Percentiles rank a stretch among this genome's conserved stretches.
Evolutionary conservation across 2,888 invertebrate genomes (phyloP).

Genomic region (Oithona nana): DNA sequence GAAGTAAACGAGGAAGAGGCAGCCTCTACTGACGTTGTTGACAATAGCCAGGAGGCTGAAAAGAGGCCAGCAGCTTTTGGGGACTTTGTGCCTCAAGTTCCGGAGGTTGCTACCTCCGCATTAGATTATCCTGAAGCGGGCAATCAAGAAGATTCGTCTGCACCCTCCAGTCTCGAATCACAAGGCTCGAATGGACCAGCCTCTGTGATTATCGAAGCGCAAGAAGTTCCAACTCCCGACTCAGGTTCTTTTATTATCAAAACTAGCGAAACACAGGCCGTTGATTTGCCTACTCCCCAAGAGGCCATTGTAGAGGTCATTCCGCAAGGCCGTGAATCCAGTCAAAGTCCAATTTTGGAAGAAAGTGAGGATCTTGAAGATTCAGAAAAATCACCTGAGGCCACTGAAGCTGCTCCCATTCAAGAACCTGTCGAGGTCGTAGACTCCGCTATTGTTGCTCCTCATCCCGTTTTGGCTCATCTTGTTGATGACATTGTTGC

Average conservation of each 20-base stretch:
- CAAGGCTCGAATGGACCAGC: slow-evolving; percentile 2
- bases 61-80: neutral
- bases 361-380: slow-evolving; percentile 2
- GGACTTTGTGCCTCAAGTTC: neutral
- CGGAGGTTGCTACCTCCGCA: neutral
- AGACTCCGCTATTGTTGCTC: no score
- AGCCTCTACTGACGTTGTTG: neutral
- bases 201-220: slow-evolving; percentile 12
- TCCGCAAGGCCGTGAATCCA: neutral
- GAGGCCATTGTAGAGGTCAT: slow-evolving; percentile 12
- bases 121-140: neutral
- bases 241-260: slow-evolving; percentile 10
- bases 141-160: neutral
- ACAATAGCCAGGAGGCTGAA: neutral
- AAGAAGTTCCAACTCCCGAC: slow-evolving; percentile 12
- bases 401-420: no score
- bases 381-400: no score
- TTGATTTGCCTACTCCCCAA: slow-evolving; percentile 3
- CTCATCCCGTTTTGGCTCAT: no score
- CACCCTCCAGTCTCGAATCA: neutral
- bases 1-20: neutral
- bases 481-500: no score
- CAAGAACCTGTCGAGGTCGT: no score
- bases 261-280: neutral
- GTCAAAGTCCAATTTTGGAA: slow-evolving; percentile 4